Evolutionary conservation across 2,888 invertebrate genomes (phyloP), one percentile per base, ranked within the genome.

Genomic region (Frankliniella fusca): DNA sequence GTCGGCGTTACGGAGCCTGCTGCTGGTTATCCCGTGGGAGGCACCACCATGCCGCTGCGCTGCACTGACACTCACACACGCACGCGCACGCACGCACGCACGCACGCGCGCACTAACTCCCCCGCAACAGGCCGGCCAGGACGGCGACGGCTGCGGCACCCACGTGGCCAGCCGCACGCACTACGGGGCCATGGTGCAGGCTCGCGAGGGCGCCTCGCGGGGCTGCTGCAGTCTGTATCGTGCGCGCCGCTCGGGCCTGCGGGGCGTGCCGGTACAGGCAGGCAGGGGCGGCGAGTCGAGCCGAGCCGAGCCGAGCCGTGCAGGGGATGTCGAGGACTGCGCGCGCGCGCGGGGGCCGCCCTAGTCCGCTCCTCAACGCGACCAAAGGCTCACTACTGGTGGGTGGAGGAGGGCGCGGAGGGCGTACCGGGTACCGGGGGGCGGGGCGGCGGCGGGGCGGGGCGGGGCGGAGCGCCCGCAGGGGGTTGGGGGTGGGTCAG

Each of bases 371-470:
- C 70, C 70, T 9, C 70, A 12, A 23, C 70, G 27, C 70, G 70
- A 76, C 70, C 70, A 76, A 27, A 27, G 70, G 70, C 70, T 76
- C 70, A 76, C 70, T 76, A 12, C 27, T 27, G 27, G 70, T 27
- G n/a, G 70, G 70, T 1, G n/a, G 70, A 54, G 54, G 54, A 54
- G 54, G 54, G n/a, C n/a, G 70, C 23, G 70, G 70, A 27, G 70
- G 70, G 70, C 70, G 70, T 76, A 76, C 70, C 70, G 27, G 70
- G 70, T 76, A 76, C 70, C 27, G 27, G 70, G 70, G 70, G 23
- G n/a, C n/a, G 23, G 70, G 23, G 23, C 23, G 70, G 70, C n/a
- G 23, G 65, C 70, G 27, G 70, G 11, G 23, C 23, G 0, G 70
- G 18, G 61, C 61, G 61, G 54, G 2, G 20, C 15, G 15, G 18